These are phyloP conservation scores for Pelobates cultripes DNA, from an alignment of 2,797 vertebrate genomes.

Conservation along the genomic window DNA sequence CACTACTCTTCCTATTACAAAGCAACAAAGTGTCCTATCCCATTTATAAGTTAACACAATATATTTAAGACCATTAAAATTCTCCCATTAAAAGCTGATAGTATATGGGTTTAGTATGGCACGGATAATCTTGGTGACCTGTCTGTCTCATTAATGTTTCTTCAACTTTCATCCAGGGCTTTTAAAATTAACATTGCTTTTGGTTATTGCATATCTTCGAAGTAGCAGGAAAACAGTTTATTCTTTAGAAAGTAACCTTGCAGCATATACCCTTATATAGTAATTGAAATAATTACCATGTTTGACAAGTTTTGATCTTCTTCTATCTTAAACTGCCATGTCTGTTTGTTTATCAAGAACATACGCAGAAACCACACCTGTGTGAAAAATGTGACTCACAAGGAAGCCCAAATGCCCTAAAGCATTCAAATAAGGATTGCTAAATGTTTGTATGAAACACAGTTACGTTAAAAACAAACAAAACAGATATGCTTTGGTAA, in stretches of 20 bases:
- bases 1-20: too few species aligned
- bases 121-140: too few species aligned
- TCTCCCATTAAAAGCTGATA: too few species aligned
- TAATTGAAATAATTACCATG: not conserved
- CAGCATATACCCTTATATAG: not conserved
- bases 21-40: too few species aligned
- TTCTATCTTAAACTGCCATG: not conserved
- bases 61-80: too few species aligned
- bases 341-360: constrained; percentile 6
- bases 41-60: too few species aligned
- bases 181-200: not conserved
- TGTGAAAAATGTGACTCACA: constrained; percentile 17
- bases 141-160: too few species aligned
- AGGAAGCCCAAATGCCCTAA: not conserved
- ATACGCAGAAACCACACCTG: constrained; percentile 18
- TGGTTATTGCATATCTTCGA: not conserved
- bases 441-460: not conserved
- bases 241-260: not conserved
- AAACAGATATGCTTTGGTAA: not conserved
- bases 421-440: not conserved
- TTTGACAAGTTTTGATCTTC: not conserved
- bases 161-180: too few species aligned
- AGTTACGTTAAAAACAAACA: not conserved
- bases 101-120: too few species aligned
- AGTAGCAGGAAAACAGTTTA: not conserved